These are phyloP conservation scores for Percina caprodes DNA, from an alignment of 2,113 vertebrate species.

Conservation along the genomic window DNA sequence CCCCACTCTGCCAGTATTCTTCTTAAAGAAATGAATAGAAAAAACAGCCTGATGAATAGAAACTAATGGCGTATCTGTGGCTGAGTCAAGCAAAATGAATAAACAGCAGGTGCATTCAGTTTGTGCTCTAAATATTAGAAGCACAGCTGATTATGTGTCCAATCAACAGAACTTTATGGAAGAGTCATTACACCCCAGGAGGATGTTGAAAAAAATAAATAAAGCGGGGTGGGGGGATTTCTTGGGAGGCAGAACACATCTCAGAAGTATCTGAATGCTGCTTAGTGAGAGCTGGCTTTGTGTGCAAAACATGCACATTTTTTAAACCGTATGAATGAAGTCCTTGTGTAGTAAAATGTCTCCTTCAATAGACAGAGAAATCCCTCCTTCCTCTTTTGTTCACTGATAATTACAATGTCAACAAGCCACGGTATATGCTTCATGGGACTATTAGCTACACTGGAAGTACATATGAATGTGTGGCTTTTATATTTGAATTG, in stretches of 20 bases:
- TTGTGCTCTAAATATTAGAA: slow-evolving; percentile 45
- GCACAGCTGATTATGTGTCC: slow-evolving; percentile 47
- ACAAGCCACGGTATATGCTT: slow-evolving; percentile 14
- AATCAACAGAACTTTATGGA: slow-evolving; percentile 51
- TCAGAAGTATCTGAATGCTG: slow-evolving; percentile 40
- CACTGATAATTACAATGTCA: slow-evolving; percentile 46
- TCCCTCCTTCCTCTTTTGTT: slow-evolving; percentile 45
- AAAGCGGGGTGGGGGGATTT: slow-evolving; percentile 17
- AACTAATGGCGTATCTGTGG: slow-evolving; percentile 39
- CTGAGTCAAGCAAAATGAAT: slow-evolving; percentile 33
- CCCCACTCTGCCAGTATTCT: slow-evolving; percentile 24
- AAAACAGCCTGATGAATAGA: slow-evolving; percentile 48
- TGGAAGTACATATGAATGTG: slow-evolving; percentile 47
- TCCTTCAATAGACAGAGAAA: slow-evolving; percentile 41
- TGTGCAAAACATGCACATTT: slow-evolving; percentile 70
- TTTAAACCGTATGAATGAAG: slow-evolving; percentile 68
- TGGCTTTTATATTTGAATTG: slow-evolving; percentile 24
- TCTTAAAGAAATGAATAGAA: slow-evolving; percentile 17
- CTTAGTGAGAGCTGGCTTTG: slow-evolving; percentile 66
- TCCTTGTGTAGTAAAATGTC: slow-evolving; percentile 57
- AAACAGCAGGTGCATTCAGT: slow-evolving; percentile 57
- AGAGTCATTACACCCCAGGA: slow-evolving; percentile 34
- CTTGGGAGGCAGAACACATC: slow-evolving; percentile 31
- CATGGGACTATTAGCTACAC: slow-evolving; percentile 17
- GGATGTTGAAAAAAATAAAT: slow-evolving; percentile 28